A percentile compares a stretch with the other conserved stretches of the same genome.
These are phyloP conservation scores for Apotomis capreana DNA, from an alignment of 2,888 invertebrate species.

Conservation along the genomic window DNA sequence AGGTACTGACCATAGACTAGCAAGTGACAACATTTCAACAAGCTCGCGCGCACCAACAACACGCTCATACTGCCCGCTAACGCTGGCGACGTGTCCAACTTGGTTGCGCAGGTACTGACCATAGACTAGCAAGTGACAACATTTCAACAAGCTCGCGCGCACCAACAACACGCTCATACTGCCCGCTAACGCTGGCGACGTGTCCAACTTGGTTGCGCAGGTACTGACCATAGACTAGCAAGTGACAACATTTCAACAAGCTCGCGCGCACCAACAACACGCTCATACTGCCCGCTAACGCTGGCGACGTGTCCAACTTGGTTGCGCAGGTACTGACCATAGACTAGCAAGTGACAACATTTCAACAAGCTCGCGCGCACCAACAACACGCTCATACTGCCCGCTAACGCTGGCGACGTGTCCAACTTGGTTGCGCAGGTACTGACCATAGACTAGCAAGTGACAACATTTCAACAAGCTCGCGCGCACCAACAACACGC, in stretches of 20 bases:
- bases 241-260: no score
- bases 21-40: no score
- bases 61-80: slow-evolving; percentile 97
- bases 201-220: slow-evolving; percentile 85
- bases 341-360: no score
- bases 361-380: slow-evolving; percentile 96
- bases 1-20: background rate
- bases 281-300: slow-evolving; percentile 95
- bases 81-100: slow-evolving; percentile 89
- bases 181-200: slow-evolving; percentile 94
- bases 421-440: slow-evolving; percentile 82
- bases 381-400: slow-evolving; percentile 97
- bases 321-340: slow-evolving; percentile 54
- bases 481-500: slow-evolving; percentile 96
- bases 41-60: slow-evolving; percentile 96
- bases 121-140: no score
- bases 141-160: slow-evolving; percentile 96
- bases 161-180: slow-evolving; percentile 97
- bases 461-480: slow-evolving; percentile 97
- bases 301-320: slow-evolving; percentile 90
- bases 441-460: background rate
- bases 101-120: slow-evolving; percentile 68
- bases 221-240: background rate
- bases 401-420: slow-evolving; percentile 93
- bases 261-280: slow-evolving; percentile 97